Conservation (phyloP, 2,888 invertebrate species). For the Polymixis flavicincta region DNA sequence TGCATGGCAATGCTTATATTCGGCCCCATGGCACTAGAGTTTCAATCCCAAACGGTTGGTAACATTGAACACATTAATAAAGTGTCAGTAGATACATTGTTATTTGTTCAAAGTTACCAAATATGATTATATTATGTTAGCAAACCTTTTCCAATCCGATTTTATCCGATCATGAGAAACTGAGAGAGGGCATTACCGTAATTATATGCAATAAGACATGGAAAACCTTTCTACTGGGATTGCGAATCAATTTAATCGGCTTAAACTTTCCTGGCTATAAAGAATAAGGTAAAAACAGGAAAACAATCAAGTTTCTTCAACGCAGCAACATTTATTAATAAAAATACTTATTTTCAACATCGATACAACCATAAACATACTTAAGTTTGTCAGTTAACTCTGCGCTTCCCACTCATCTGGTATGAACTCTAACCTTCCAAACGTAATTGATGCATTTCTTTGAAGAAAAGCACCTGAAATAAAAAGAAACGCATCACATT, state of each 20-base stretch:
- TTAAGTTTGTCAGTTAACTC: background rate
- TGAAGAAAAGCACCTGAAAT: slow-evolving; percentile 19
- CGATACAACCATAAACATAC: background rate
- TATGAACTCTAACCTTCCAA: slow-evolving; percentile 16
- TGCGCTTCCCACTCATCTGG: background rate
- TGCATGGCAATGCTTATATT: no score
- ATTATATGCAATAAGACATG: slow-evolving; percentile 80
- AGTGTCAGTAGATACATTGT: no score
- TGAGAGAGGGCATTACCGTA: slow-evolving; percentile 65
- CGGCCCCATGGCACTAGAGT: no score
- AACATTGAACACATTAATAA: no score
- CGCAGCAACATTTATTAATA: slow-evolving; percentile 10
- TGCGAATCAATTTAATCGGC: slow-evolving; percentile 69
- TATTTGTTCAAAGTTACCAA: background rate
- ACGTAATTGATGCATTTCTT: background rate
- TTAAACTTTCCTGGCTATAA: background rate
- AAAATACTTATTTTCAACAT: background rate
- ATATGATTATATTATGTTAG: background rate
- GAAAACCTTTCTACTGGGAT: slow-evolving; percentile 81
- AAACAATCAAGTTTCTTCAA: background rate
- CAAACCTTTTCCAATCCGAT: slow-evolving; percentile 46
- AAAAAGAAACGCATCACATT: slow-evolving; percentile 8
- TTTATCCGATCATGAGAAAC: slow-evolving; percentile 31
- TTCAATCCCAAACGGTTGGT: no score
- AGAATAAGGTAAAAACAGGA: background rate